Evolutionary conservation across 2,797 vertebrate species (phyloP), one percentile per base, ranked within the genome.

Genomic region (Channa striata): DNA sequence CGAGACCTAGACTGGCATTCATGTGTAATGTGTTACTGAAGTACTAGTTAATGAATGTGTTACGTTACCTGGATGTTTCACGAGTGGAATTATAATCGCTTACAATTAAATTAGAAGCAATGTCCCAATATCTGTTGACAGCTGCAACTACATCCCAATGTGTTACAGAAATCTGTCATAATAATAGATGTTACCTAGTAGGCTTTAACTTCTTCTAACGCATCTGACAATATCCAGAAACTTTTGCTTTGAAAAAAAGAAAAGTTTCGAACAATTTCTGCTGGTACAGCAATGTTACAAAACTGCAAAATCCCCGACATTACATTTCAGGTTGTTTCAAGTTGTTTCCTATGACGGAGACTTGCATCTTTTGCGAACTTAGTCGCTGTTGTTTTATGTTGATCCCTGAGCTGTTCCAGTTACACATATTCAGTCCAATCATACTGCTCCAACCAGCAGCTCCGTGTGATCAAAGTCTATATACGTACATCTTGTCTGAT

Each of bases 241-340:
- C 71, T 60, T 74, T 40, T 36, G 23, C 43, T 59, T 59, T 59
- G 9, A n/a, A 62, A 61, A 59, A 60, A 43, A 40, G 13, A 37
- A 53, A 81, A 74, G 68, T 87, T 85, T 86, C 0, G 5, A 74
- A 21, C 23, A 3, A 17, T 87, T 87, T 81, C 72, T 77, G 84
- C 82, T 66, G 39, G 47, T 80, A 33, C 81, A 85, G 89, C 87
- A 81, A 19, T 69, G 86, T 83, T 70, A 69, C 64, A 71, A 72
- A 83, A 72, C 69, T 72, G 73, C 68, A 69, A 77, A 77, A 74
- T 67, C 63, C 67, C 68, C 65, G 7, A 49, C 58, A 52, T 85
- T 84, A 73, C 68, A 84, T 60, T 82, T 86, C 80, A 66, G 78
- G 49, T 70, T 53, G 59, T 80, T 81, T 88, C 81, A 86, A 86